Evolutionary conservation across 2,113 vertebrate species (phyloP), one percentile per base, ranked within the genome.

Genomic region (Bos javanicus): DNA sequence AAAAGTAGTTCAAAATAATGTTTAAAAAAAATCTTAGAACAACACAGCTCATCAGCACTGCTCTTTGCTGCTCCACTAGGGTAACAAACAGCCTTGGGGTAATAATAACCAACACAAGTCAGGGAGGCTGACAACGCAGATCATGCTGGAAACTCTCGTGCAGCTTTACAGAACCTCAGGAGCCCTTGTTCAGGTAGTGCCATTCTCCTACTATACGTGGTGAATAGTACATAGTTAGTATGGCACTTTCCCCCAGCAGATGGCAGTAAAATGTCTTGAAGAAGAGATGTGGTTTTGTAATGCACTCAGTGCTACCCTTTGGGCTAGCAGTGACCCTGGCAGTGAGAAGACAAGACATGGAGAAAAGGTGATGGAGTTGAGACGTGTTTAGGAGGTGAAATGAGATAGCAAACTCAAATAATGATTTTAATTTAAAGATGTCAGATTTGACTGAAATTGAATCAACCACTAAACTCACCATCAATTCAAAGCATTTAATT

Each of bases 171-270:
- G n/a, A 13, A 10, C 67, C 28, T 28, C 1, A 2, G 19, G 33
- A 21, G 43, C 84, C n/a, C 7, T 2, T 14, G 16, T 30, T 12
- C 7, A 52, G 43, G 46, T n/a, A 25, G 4, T 46, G 3, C 15
- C 19, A 0, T 33, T n/a, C 36, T 57, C 28, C 0, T 46, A 23
- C 15, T 13, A 25, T 26, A 64, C 12, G 0, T 2, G 9, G 8
- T 15, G 26, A 56, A 56, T 56, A 23, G 8, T 30, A 9, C 14
- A 15, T 83, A 16, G 52, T 28, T 43, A n/a, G 8, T 59, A 2
- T 52, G 33, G 25, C 60, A 39, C 13, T 89, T 78, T 11, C 6
- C 2, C 16, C 97, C 98, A 98, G 97, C 88, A 98, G 97, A 96
- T 96, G 97, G 97, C 95, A 96, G 96, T 91, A 62, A 67, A 52